Base-by-base conservation (phyloP, 2,113 vertebrate species). In the Pristiophorus japonicus region DNA sequence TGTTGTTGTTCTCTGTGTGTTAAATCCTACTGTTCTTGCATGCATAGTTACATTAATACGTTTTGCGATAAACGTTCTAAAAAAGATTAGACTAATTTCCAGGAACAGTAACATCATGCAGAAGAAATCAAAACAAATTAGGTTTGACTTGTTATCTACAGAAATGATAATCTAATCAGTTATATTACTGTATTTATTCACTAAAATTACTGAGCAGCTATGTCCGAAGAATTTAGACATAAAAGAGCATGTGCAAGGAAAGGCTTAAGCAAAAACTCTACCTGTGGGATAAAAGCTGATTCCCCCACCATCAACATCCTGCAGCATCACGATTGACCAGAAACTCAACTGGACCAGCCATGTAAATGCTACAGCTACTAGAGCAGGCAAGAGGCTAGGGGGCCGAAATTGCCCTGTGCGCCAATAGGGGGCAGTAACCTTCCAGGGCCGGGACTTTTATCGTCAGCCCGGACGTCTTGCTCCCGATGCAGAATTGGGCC, bases 101-200 rank as follows among this genome's bases (percentile, higher is more conserved):
- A 97, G 1, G 96, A 96, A 95, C 93, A 95, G 96, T 97, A 96
- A 42, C 96, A 97, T 97, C 96, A 96, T 97, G 96, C 97, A 96
- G 96, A 96, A 97, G 96, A 97, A 97, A 97, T 97, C 96, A 95
- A 96, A 97, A 96, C 97, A 96, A 95, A 95, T 94, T 95, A 96
- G 96, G 55, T 95, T 96, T 97, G 96, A 94, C 96, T 81, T 84
- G 93, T 96, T 97, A 97, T 97, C 97, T 97, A 97, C 95, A 96
- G 95, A 96, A 96, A 96, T 96, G 97, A 96, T 97, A 96, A 97
- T 96, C 95, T 97, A 97, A 97, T 97, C 97, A 96, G 97, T 98
- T 97, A 96, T 96, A 63, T 47, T 66, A 65, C 47, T 63, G 81
- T 30, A 59, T 16, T 66, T 62, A 65, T 88, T 88, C 34, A 65